Evolutionary conservation across 64 coral and sea anemone genomes (phyloP).

Genomic region (Montipora sp.): DNA sequence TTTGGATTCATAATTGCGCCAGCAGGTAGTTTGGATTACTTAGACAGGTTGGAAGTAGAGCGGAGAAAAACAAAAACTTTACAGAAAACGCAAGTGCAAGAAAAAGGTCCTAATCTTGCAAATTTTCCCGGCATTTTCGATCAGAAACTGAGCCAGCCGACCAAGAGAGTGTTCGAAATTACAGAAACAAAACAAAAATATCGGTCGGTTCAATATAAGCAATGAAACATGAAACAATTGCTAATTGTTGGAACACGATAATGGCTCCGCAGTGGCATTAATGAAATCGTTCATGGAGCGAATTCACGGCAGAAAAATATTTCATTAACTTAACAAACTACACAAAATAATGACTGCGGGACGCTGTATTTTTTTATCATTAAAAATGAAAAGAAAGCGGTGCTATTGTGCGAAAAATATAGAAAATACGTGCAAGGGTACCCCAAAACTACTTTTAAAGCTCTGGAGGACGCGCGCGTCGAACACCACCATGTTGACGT

Average conservation of each 20-base stretch:
- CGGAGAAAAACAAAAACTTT: neutral
- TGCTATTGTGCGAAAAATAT: neutral
- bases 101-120: neutral
- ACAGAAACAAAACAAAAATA: neutral
- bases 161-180: neutral
- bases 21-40: constrained; percentile 8
- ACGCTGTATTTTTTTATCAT: neutral
- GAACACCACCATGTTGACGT: neutral
- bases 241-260: neutral
- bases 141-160: neutral
- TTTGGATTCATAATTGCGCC: neutral
- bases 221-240: neutral
- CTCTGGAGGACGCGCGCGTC: neutral
- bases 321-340: neutral
- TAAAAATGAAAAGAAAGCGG: neutral
- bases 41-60: neutral
- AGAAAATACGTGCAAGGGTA: neutral
- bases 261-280: neutral
- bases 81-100: neutral
- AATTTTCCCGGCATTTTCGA: no score
- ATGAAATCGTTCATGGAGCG: neutral
- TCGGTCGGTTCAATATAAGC: neutral
- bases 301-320: neutral
- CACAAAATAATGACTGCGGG: neutral
- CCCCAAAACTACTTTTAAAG: neutral